Base-by-base conservation (phyloP, 2,888 invertebrate genomes). In the Amaurobius ferox region DNA sequence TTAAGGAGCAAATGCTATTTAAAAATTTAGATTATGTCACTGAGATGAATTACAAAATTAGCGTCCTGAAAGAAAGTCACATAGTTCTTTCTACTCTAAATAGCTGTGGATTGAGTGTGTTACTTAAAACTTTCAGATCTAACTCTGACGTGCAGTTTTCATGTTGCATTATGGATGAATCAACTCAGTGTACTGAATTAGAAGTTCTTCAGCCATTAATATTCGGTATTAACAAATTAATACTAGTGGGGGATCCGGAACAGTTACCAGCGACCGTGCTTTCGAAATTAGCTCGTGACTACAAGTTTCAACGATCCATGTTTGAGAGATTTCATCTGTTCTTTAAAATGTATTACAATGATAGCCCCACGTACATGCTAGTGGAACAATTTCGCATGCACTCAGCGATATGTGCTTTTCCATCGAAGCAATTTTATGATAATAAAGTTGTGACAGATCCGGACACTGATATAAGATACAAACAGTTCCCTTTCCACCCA, bases 311-410 rank as follows among this genome's bases (percentile, higher is more conserved):
- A 16, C 35, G 94, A 88, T 97, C 97, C 5, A 91, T 97, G 81
- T 97, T 97, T 91, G 93, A 94, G 11, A 93, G 97, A 11, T 93
- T 96, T 16, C 93, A 94, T 89, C 92, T 93, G 0, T 93, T 93
- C 89, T 92, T 94, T 76, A 92, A 92, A 77, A 48, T 88, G 30
- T 74, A 88, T 39, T 67, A 16, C 2, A 28, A 62, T 1, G 1
- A 11, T 13, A 70, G 40, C 62, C 91, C 83, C 90, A 90, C 55
- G 89, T 90, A 89, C 90, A 90, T 79, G 91, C 90, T 89, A 88
- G 90, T 39, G 89, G 90, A 90, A 23, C 97, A 98, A 91, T 97
- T 97, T 91, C 93, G 97, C 88, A 97, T 98, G 97, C 95, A 96
- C 89, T 93, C 93, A 0, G 94, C 94, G 77, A 97, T 98, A 89